A percentile compares a stretch with the other conserved stretches of the same genome.
Conservation (phyloP, 2,113 vertebrate species). For the Delphinus delphis region DNA sequence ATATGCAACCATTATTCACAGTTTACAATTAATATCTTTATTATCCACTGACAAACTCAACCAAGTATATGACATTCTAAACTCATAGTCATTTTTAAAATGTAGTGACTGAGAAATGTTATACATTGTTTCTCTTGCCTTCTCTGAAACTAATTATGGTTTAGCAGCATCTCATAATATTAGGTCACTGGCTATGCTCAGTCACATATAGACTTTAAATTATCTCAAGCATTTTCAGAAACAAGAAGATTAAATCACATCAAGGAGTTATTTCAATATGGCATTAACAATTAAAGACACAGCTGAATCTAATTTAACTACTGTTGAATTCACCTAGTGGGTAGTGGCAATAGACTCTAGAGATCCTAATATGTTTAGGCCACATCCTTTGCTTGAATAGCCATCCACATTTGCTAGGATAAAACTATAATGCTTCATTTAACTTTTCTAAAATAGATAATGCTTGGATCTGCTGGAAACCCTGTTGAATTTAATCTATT, state of each 20-base stretch:
- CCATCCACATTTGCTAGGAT: background rate
- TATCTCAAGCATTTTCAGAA: slow-evolving; percentile 32
- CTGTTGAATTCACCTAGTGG: background rate
- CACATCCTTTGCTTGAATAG: slow-evolving; percentile 22
- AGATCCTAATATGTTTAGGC: background rate
- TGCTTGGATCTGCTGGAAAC: background rate
- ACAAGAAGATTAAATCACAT: slow-evolving; percentile 40
- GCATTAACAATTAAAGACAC: slow-evolving; percentile 28
- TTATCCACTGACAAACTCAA: background rate
- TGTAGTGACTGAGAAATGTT: background rate
- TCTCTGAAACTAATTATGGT: slow-evolving; percentile 34
- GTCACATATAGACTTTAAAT: background rate
- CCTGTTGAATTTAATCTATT: background rate
- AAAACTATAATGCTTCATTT: background rate
- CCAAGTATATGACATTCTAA: background rate
- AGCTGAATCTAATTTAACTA: slow-evolving; percentile 16
- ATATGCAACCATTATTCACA: background rate
- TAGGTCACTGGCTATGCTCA: background rate
- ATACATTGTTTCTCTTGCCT: background rate
- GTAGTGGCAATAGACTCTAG: background rate
- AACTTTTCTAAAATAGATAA: slow-evolving; percentile 35
- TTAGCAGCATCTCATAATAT: slow-evolving; percentile 19
- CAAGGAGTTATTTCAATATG: slow-evolving; percentile 21
- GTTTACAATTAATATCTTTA: background rate
- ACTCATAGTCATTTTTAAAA: background rate